Conservation (phyloP, 2,888 invertebrate species). For the Galeruca laticollis region DNA sequence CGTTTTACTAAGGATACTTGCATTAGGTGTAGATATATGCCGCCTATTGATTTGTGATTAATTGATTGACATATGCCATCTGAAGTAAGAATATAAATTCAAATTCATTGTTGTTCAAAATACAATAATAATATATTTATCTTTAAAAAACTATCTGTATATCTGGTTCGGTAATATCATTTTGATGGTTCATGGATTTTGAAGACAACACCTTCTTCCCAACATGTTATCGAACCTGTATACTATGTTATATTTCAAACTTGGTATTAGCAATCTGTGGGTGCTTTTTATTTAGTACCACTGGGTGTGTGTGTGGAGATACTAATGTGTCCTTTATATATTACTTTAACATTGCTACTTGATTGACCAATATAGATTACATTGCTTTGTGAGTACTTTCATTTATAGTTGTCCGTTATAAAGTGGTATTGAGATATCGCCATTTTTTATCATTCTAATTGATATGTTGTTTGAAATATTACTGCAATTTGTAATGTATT, state of each 20-base stretch:
- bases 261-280: neutral
- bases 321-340: neutral
- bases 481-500: neutral
- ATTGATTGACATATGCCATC: too few species aligned
- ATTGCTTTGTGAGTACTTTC: neutral
- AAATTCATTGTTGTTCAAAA: too few species aligned
- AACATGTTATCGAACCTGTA: neutral
- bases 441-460: neutral
- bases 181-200: neutral
- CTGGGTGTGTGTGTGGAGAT: neutral
- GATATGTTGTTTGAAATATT: conserved; percentile 3
- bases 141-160: too few species aligned
- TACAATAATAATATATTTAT: too few species aligned
- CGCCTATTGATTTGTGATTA: too few species aligned
- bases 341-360: neutral
- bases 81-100: too few species aligned
- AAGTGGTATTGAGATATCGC: neutral
- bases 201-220: neutral
- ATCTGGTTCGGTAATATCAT: too few species aligned
- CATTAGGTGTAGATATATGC: too few species aligned
- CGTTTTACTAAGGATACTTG: too few species aligned
- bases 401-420: neutral
- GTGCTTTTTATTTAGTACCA: neutral
- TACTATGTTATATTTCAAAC: neutral
- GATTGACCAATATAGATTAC: neutral